Evolutionary conservation across 2,888 invertebrate genomes (phyloP), one percentile per base, ranked within the genome.

Genomic region (Limnephilus lunatus): DNA sequence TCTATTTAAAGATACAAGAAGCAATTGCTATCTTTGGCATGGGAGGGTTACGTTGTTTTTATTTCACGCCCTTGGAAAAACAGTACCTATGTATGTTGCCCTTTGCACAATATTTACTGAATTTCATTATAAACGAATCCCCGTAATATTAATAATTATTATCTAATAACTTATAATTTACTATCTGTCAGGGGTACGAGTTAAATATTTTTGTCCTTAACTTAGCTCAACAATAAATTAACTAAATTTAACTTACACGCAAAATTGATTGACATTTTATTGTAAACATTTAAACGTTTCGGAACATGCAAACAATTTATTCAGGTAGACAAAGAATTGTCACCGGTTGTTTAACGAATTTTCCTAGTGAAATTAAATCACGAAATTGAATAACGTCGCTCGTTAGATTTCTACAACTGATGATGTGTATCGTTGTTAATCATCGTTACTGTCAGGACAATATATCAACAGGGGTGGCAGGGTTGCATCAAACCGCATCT

Each of bases 221-320:
- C 32, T 35, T 35, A 32, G 39, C 80, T 80, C 25, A 30, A 39
- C 35, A 80, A 81, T 89, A 89, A 91, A 90, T 90, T 68, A 91
- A 91, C 81, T 53, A 82, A 85, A 91, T 89, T 89, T 89, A 85
- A 53, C 83, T 83, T 91, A 90, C 91, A 92, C 92, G 91, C 90
- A 44, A 92, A 93, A 93, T 93, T 93, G 92, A 90, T 93, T 93
- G 92, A 80, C 89, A 81, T 92, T 92, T 91, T 90, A 92, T 92
- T 89, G 91, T 93, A 90, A 92, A 93, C 92, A 85, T 92, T 92
- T 93, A 93, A 93, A 92, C 86, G 93, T 92, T 92, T 91, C 31
- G 19, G 35, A 92, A 93, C 93, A 93, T 92, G 93, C 93, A 90
- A 93, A 92, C 92, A 89, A 91, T 93, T 93, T 91, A 91, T 93